Percentiles rank a stretch among this genome's conserved stretches.
phyloP scores from a whole-genome alignment of 2,888 invertebrate species.

The Lamellibrachia columna region DNA sequence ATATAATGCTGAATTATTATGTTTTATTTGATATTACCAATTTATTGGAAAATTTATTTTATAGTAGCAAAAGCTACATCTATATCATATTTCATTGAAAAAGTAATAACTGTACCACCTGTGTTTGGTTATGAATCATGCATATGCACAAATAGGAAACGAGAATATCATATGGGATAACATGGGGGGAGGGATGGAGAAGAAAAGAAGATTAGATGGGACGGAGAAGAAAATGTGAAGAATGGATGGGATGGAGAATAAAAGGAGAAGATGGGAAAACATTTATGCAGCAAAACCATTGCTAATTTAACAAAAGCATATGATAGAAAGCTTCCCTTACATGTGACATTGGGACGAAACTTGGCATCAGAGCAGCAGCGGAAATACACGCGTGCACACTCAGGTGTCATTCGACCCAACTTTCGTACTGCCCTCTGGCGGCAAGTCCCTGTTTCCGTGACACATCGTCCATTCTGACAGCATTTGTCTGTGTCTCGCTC shows the following conservation, averaged over 20 bases:
- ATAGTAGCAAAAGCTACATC: too few relatives aligned
- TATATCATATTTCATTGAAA: too few relatives aligned
- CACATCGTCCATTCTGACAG: background rate
- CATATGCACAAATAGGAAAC: too few relatives aligned
- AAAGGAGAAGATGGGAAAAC: background rate
- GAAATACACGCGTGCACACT: background rate
- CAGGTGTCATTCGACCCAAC: background rate
- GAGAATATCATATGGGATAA: too few relatives aligned
- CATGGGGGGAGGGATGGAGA: too few relatives aligned
- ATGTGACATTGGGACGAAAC: background rate
- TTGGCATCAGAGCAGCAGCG: slow-evolving; percentile 6
- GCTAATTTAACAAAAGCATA: background rate
- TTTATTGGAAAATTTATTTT: too few relatives aligned
- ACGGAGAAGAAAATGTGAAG: too few relatives aligned
- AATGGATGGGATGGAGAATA: background rate
- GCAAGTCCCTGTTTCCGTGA: background rate
- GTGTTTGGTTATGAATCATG: too few relatives aligned
- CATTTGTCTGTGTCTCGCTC: background rate
- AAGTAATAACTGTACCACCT: too few relatives aligned
- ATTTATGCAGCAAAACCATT: background rate
- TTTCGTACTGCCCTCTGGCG: background rate
- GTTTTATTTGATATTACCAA: too few relatives aligned
- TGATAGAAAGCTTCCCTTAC: background rate
- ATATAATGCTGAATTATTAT: too few relatives aligned
- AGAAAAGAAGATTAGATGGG: too few relatives aligned